These are phyloP conservation scores for Drosophila subpulchrella DNA, from an alignment of 1,140 invertebrate species.

Conservation along the genomic window DNA sequence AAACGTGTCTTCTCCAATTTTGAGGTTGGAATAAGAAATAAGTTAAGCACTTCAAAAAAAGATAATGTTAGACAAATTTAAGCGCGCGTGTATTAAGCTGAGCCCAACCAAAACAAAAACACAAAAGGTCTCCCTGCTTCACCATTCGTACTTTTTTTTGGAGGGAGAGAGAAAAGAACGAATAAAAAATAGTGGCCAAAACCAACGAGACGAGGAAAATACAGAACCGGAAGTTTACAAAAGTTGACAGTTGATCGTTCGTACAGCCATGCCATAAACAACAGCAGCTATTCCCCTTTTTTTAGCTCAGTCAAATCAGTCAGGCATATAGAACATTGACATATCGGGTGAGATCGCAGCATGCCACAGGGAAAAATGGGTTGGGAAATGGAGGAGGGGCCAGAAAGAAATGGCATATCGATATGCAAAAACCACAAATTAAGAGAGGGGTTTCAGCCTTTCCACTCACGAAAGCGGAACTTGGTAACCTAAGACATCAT, in stretches of 20 bases:
- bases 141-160: slow-evolving; percentile 19
- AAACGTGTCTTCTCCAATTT: too few relatives aligned
- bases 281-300: slow-evolving; percentile 32
- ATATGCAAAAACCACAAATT: slow-evolving; percentile 71
- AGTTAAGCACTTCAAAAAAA: too few relatives aligned
- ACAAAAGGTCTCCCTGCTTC: slow-evolving; percentile 10
- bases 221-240: slow-evolving; percentile 71
- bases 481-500: slow-evolving; percentile 74
- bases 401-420: slow-evolving; percentile 50
- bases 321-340: slow-evolving; percentile 77
- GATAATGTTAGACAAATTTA: too few relatives aligned
- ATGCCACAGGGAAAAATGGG: slow-evolving; percentile 30
- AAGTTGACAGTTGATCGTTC: slow-evolving; percentile 73
- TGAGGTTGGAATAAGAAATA: too few relatives aligned
- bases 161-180: slow-evolving; percentile 38
- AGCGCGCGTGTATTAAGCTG: too few relatives aligned
- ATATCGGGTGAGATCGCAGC: slow-evolving; percentile 67
- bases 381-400: slow-evolving; percentile 12
- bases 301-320: slow-evolving; percentile 56
- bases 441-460: slow-evolving; percentile 30
- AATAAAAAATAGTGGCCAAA: slow-evolving; percentile 56
- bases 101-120: too few relatives aligned
- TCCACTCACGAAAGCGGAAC: slow-evolving; percentile 69
- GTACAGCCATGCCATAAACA: slow-evolving; percentile 21
- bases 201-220: slow-evolving; percentile 56